A percentile compares a stretch with the other conserved stretches of the same genome.
These are phyloP conservation scores for Enteromius thamalakanensis DNA, from an alignment of 2,797 vertebrate genomes.

Conservation along the genomic window DNA sequence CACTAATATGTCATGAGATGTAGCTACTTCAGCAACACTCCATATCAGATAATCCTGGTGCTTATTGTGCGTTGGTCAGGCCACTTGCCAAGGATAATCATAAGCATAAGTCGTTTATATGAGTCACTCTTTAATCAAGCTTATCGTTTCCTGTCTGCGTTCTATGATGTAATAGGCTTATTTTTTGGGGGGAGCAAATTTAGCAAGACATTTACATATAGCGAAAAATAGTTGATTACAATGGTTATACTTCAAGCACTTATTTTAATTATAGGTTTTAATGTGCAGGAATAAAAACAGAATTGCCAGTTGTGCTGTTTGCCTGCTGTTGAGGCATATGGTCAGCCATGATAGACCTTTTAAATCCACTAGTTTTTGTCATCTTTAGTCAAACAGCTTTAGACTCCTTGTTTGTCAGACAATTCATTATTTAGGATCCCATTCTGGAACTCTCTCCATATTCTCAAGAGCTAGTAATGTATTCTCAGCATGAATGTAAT, in stretches of 20 bases:
- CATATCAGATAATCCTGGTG: background rate
- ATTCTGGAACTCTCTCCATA: background rate
- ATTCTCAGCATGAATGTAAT: background rate
- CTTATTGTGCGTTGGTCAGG: background rate
- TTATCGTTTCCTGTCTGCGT: conserved; percentile 9
- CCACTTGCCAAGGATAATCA: conserved; percentile 18
- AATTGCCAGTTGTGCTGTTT: conserved; percentile 9
- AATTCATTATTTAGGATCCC: background rate
- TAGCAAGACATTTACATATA: background rate
- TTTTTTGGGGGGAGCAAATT: background rate
- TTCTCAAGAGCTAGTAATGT: background rate
- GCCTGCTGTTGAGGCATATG: conserved; percentile 32
- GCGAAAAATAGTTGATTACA: background rate
- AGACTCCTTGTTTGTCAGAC: background rate
- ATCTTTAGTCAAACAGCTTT: background rate
- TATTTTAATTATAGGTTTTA: conserved; percentile 22
- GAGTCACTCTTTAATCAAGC: conserved; percentile 25
- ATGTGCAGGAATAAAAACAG: conserved; percentile 17
- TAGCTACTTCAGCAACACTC: conserved; percentile 31
- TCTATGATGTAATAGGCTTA: background rate
- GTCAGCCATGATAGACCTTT: background rate
- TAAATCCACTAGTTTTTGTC: background rate
- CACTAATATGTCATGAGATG: conserved; percentile 5
- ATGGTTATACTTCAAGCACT: conserved; percentile 2
- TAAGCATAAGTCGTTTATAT: conserved; percentile 22